Conservation (phyloP, 2,797 vertebrate genomes). For the Anniella stebbinsi region DNA sequence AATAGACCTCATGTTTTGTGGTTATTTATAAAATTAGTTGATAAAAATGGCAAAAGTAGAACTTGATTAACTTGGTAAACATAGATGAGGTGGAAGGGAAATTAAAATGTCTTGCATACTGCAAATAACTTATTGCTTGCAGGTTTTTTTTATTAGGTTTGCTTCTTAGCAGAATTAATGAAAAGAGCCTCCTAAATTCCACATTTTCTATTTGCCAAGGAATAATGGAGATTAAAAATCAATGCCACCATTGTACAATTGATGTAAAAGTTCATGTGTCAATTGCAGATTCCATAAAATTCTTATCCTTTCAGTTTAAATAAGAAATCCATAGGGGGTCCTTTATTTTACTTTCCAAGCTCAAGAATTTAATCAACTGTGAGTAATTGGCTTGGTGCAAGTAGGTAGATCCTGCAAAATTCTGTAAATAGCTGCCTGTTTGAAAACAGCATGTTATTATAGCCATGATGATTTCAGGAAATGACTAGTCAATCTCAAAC, state of each 20-base stretch:
- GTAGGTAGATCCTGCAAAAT: neutral
- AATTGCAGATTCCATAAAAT: conserved; percentile 14
- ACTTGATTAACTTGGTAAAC: neutral
- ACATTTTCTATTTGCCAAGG: neutral
- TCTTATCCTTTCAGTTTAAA: neutral
- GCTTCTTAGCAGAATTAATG: neutral
- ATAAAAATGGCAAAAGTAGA: neutral
- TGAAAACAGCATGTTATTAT: neutral
- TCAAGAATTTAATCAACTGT: conserved; percentile 12
- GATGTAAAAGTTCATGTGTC: neutral
- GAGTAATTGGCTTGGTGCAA: neutral
- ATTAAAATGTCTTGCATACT: neutral
- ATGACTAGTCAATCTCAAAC: neutral
- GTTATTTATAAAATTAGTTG: neutral
- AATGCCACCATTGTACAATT: conserved; percentile 8
- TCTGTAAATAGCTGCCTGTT: neutral
- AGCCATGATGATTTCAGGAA: neutral
- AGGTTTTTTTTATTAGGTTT: neutral
- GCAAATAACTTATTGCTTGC: neutral
- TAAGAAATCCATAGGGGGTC: neutral
- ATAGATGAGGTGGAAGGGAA: neutral
- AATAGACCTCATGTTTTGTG: conserved; percentile 15
- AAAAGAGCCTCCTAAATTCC: neutral
- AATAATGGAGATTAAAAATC: conserved; percentile 21
- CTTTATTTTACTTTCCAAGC: conserved; percentile 3